Percentiles rank a stretch among this genome's conserved stretches.
These are phyloP conservation scores for Condylura cristata DNA, from an alignment of 2,113 vertebrate genomes.

Conservation along the genomic window DNA sequence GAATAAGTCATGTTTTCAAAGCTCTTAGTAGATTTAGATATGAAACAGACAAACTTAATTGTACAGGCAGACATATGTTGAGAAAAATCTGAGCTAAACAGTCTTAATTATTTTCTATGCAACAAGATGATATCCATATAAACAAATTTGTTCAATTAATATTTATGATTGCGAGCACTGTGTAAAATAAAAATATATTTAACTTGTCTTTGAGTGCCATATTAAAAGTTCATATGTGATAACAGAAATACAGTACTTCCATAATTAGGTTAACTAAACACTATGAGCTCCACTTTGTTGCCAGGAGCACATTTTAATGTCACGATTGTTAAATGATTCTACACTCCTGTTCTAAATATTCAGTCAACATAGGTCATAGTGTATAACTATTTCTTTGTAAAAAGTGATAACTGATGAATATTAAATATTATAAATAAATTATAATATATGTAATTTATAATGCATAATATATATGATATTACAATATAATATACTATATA, in stretches of 20 bases:
- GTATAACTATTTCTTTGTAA: background rate
- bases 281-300: background rate
- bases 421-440: too few species aligned
- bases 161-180: background rate
- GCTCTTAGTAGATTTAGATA: background rate
- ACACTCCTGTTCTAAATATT: background rate
- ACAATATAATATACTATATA: too few species aligned
- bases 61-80: background rate
- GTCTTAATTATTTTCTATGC: background rate
- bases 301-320: background rate
- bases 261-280: background rate
- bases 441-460: too few species aligned
- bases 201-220: background rate
- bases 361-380: background rate
- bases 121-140: background rate
- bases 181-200: background rate
- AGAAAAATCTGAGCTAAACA: background rate
- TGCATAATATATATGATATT: too few species aligned
- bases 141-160: background rate
- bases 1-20: background rate
- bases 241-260: background rate
- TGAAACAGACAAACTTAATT: background rate
- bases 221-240: background rate
- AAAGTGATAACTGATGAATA: too few species aligned
- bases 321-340: background rate